A percentile compares a stretch with the other conserved stretches of the same genome.
Evolutionary conservation across 1,140 invertebrate species (phyloP).

Genomic region (Zophobas morio): DNA sequence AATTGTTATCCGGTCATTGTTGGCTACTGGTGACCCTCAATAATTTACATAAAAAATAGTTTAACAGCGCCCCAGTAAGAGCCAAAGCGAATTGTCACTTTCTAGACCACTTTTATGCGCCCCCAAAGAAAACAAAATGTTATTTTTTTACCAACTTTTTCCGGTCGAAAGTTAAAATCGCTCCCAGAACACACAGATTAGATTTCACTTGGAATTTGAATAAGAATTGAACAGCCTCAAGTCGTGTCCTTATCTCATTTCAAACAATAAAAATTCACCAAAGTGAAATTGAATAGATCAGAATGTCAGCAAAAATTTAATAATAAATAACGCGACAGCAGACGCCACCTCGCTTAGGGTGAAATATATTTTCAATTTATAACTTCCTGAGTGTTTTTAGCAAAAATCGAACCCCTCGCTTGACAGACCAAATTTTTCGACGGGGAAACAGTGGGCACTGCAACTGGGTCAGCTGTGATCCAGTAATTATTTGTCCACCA

Average conservation of each 20-base stretch:
- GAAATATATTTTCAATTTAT: conserved; percentile 22
- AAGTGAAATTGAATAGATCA: conserved; percentile 10
- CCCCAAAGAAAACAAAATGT: too few relatives aligned
- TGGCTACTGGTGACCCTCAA: too few relatives aligned
- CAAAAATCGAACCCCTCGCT: background rate
- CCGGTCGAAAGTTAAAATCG: too few relatives aligned
- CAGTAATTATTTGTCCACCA: background rate
- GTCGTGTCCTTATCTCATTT: conserved; percentile 1
- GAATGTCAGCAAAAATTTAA: conserved; percentile 18
- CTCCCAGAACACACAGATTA: too few relatives aligned
- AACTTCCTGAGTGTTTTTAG: background rate
- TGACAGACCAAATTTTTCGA: too few relatives aligned
- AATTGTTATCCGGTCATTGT: too few relatives aligned
- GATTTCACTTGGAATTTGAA: background rate
- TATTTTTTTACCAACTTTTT: too few relatives aligned
- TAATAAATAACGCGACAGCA: conserved; percentile 18
- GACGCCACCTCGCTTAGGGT: background rate
- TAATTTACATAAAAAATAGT: too few relatives aligned
- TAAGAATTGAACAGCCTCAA: conserved; percentile 22
- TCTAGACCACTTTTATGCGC: too few relatives aligned
- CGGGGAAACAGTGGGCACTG: background rate
- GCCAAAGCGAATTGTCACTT: too few relatives aligned
- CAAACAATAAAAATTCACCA: conserved; percentile 30
- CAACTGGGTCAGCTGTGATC: background rate
- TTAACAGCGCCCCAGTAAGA: too few relatives aligned